Evolutionary conservation across 2,113 vertebrate species (phyloP).

Genomic region (Takifugu bimaculatus): DNA sequence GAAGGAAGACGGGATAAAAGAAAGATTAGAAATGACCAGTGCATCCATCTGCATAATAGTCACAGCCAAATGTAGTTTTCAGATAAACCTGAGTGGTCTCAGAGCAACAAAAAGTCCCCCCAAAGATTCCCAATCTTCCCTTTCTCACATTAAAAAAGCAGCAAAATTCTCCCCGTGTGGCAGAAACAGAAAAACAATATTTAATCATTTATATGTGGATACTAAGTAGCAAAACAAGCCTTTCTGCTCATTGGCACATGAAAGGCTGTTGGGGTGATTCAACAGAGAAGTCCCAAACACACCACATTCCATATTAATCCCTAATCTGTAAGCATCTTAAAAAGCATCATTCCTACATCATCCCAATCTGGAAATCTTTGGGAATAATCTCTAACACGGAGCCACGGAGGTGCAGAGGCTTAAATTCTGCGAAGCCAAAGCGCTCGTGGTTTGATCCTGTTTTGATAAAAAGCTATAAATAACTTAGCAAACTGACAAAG

Average conservation of each 20-base stretch:
- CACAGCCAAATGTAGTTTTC: conserved; percentile 76
- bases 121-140: conserved; percentile 20
- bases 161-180: too few relatives aligned
- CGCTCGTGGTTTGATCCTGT: conserved; percentile 56
- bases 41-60: conserved; percentile 77
- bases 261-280: too few relatives aligned
- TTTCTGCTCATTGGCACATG: conserved; percentile 4
- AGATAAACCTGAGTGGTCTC: conserved; percentile 80
- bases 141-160: conserved; percentile 19
- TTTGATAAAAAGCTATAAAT: conserved; percentile 61
- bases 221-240: conserved; percentile 48
- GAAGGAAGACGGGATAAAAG: conserved; percentile 66
- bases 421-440: conserved; percentile 49
- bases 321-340: conserved; percentile 18
- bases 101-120: conserved; percentile 64
- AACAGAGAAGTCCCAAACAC: background rate
- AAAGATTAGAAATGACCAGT: conserved; percentile 77
- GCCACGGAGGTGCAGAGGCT: conserved; percentile 32
- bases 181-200: conserved; percentile 40
- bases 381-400: too few relatives aligned
- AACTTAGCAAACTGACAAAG: conserved; percentile 39
- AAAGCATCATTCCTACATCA: conserved; percentile 32
- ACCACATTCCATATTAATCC: conserved; percentile 14
- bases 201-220: conserved; percentile 66
- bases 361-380: conserved; percentile 32